Evolutionary conservation across 2,797 vertebrate species (phyloP), one percentile per base, ranked within the genome.

Genomic region (Paratrypauchen microcephalus): DNA sequence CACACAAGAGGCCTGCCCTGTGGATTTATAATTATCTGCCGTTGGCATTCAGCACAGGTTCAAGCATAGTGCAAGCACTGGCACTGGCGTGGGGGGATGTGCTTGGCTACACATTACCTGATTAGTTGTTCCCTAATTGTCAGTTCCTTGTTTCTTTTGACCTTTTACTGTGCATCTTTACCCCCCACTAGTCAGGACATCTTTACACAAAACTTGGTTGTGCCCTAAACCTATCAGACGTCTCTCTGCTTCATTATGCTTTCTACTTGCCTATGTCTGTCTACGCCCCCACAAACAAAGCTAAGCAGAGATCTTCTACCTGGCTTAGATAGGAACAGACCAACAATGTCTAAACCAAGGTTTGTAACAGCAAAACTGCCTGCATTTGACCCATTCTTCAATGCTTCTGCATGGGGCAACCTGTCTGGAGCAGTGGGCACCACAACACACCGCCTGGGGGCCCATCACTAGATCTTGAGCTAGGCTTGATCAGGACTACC

Each of bases 121-220:
- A 93, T 93, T 92, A 94, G 91, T 92, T 87, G 87, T 86, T 60
- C 89, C 88, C 91, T 93, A 93, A 94, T 93, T 93, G 91, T 90
- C 90, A 89, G 85, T 81, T 89, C 84, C 86, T 89, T 89, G 82
- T 89, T 89, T 71, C 78, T 82, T 83, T 84, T 87, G 87, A 88
- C 83, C 79, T 88, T 83, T 83, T 79, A 68, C 64, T 50, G 45
- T 56, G 73, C 54, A 60, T 77, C 66, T 28, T 62, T 56, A 64
- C 52, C 62, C 66, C 67, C 59, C 68, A 36, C 74, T 75, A 67
- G 68, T 76, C 68, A 62, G 54, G 74, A 70, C 80, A 82, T 83
- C 77, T 83, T 83, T 75, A 82, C 78, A 81, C 72, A 73, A 88
- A 89, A 82, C 55, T 77, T 75, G 79, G 70, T 81, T 84, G 74